phyloP scores from a whole-genome alignment of 2,888 invertebrate genomes.

The Andrena chrysosceles region DNA sequence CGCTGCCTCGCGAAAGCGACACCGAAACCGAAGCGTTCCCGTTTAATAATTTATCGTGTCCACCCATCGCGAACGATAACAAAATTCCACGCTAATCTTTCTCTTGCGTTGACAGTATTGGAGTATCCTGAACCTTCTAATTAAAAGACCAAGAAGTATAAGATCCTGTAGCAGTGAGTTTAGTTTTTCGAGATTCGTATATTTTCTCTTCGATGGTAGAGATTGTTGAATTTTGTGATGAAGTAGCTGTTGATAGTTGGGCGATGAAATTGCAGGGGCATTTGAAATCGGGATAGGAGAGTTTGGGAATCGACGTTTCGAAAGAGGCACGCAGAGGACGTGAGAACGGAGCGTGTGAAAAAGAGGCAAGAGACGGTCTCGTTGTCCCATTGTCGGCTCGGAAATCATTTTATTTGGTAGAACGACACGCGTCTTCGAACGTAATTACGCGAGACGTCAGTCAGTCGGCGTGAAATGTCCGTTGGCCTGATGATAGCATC shows the following conservation, averaged over 20 bases:
- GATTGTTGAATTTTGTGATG: too few relatives aligned
- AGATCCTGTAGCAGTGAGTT: too few relatives aligned
- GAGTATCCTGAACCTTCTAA: too few relatives aligned
- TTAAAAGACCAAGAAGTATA: too few relatives aligned
- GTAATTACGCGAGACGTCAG: conserved; percentile 69
- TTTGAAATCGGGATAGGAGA: background rate
- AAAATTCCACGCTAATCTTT: background rate
- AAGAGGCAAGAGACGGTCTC: conserved; percentile 23
- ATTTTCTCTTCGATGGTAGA: too few relatives aligned
- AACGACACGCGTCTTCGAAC: conserved; percentile 59
- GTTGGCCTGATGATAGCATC: conserved; percentile 61
- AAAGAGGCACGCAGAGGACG: conserved; percentile 45
- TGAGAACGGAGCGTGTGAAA: conserved; percentile 64
- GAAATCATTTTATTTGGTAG: conserved; percentile 60
- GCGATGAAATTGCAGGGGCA: background rate
- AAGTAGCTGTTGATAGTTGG: too few relatives aligned
- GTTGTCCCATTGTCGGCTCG: conserved; percentile 33
- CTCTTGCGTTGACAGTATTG: background rate
- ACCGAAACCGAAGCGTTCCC: conserved; percentile 9
- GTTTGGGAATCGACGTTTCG: conserved; percentile 34
- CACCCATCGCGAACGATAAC: background rate
- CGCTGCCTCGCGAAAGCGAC: background rate
- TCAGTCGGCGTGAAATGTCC: conserved; percentile 58
- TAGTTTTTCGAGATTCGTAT: too few relatives aligned
- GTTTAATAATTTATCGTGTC: conserved; percentile 24